These are phyloP conservation scores for Galemys pyrenaicus DNA, from an alignment of 2,113 vertebrate species.

Conservation along the genomic window DNA sequence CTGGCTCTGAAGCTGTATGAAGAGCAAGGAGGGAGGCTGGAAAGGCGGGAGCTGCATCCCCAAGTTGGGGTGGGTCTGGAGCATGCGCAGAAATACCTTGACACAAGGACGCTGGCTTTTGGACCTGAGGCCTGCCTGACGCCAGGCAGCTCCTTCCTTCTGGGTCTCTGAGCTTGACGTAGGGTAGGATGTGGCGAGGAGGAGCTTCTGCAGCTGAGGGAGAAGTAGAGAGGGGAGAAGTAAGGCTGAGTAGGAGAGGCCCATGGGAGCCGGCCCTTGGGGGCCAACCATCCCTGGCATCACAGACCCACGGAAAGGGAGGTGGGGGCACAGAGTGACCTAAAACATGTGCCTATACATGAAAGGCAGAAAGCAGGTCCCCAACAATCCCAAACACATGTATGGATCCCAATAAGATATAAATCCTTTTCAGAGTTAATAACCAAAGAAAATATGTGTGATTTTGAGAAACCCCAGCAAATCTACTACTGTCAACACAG, in stretches of 20 bases:
- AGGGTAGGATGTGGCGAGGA: constrained; percentile 92
- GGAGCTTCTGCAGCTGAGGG: constrained; percentile 93
- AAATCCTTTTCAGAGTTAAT: not conserved
- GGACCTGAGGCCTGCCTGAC: constrained; percentile 87
- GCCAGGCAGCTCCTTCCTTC: constrained; percentile 88
- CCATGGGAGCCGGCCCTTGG: rapidly evolving
- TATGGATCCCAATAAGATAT: not conserved
- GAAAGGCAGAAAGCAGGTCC: not conserved
- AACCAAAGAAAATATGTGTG: not conserved
- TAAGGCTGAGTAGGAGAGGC: not conserved
- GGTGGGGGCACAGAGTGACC: not conserved
- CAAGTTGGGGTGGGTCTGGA: not conserved
- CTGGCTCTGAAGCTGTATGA: not conserved
- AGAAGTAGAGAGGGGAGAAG: constrained; percentile 75
- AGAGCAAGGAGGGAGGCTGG: not conserved
- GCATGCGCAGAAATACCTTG: constrained; percentile 87
- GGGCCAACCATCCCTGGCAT: rapidly evolving
- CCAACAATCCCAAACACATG: not conserved
- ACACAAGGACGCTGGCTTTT: constrained; percentile 86
- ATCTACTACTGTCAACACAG: not conserved
- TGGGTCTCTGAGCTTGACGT: constrained; percentile 87
- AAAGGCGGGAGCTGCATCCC: not conserved
- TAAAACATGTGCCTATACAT: too few relatives aligned
- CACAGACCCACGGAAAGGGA: not conserved
- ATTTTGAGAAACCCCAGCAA: not conserved